Evolutionary conservation across 2,797 vertebrate species (phyloP).

Genomic region (Meriones psammophilus): DNA sequence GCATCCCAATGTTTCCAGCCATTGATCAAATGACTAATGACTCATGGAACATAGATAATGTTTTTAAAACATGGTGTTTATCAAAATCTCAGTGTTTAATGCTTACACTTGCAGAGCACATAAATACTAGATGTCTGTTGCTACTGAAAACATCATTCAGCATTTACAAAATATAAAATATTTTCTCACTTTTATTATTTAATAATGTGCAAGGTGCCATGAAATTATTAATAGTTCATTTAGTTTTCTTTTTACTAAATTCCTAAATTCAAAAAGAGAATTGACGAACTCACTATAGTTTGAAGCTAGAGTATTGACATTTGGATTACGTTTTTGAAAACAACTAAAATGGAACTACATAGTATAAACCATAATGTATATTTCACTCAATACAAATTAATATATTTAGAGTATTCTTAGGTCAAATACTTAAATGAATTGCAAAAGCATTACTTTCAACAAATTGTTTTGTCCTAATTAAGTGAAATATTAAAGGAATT

Average conservation of each 20-base stretch:
- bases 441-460: not conserved
- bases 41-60: not conserved
- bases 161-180: not conserved
- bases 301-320: not conserved
- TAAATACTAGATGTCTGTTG: not conserved
- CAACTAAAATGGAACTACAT: not conserved
- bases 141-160: not conserved
- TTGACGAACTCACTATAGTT: not conserved
- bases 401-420: not conserved
- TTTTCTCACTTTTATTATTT: not conserved
- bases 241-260: not conserved
- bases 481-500: not conserved
- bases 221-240: not conserved
- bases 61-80: not conserved
- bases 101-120: not conserved
- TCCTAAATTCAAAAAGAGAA: not conserved
- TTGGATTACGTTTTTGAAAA: not conserved
- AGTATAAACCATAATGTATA: not conserved
- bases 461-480: slow-evolving; percentile 2
- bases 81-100: not conserved
- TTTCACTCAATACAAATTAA: not conserved
- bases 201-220: not conserved
- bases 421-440: not conserved
- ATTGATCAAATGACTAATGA: not conserved
- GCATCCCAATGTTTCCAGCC: not conserved